A percentile compares a stretch with the other conserved stretches of the same genome.
Evolutionary conservation across 2,113 vertebrate species (phyloP).

Genomic region (Carassius auratus): DNA sequence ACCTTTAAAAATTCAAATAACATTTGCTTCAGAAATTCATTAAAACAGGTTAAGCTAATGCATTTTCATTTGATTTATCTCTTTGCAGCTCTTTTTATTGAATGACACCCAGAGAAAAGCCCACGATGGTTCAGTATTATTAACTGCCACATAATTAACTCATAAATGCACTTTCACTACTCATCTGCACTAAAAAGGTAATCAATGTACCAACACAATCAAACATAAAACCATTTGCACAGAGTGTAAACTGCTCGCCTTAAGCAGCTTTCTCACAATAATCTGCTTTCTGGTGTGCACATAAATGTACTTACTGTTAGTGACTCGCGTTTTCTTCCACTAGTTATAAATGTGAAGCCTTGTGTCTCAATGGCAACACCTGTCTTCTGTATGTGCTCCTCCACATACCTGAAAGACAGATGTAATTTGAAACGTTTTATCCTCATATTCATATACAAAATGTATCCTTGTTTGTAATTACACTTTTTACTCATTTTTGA

Average conservation of each 20-base stretch:
- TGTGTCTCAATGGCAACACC: slow-evolving; percentile 83
- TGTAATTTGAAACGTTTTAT: not conserved
- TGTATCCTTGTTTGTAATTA: not conserved
- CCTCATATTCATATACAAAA: not conserved
- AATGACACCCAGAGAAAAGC: not conserved
- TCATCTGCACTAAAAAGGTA: not conserved
- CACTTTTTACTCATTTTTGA: not conserved
- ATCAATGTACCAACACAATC: not conserved
- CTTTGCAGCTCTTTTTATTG: not conserved
- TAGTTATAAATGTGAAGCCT: slow-evolving; percentile 82
- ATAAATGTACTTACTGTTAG: slow-evolving; percentile 71
- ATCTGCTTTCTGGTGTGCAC: not conserved
- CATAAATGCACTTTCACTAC: not conserved
- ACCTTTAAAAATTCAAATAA: not conserved
- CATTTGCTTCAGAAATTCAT: not conserved
- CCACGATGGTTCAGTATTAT: not conserved
- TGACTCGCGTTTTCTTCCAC: slow-evolving; percentile 80
- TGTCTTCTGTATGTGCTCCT: slow-evolving; percentile 82
- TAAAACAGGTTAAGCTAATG: not conserved
- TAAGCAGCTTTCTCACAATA: not conserved
- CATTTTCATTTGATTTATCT: not conserved
- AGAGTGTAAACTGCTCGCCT: not conserved
- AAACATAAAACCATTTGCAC: not conserved
- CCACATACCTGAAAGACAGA: slow-evolving; percentile 74
- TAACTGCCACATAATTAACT: not conserved